Evolutionary conservation across 2,113 vertebrate genomes (phyloP), one percentile per base, ranked within the genome.

Genomic region (Alligator sinensis): DNA sequence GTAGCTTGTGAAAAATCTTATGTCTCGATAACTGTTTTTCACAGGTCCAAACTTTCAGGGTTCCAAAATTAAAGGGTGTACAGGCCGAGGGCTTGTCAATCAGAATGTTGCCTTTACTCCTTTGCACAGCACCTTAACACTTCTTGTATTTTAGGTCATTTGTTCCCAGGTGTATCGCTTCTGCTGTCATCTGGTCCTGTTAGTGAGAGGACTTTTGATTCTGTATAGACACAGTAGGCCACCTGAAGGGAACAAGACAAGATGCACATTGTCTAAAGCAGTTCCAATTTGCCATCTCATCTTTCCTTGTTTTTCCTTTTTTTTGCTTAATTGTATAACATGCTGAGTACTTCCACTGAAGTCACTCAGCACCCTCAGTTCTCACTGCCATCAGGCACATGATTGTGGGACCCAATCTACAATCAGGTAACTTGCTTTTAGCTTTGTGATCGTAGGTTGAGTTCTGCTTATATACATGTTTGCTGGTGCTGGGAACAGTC

Each of bases 81-180:
- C 30, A 28, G 61, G 38, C 14, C 11, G 78, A 15, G 24, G 60
- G 2, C n/a, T 64, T 72, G 63, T 91, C 16, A 66, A n/a, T 27
- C 6, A 27, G 17, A 0, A 3, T 10, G 47, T 57, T 85, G 8
- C 4, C 3, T 60, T 34, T 57, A n/a, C 54, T 68, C 55, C 75
- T 18, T 16, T 22, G 16, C 30, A 22, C 21, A 10, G 5, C 11
- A 3, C 54, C 28, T n/a, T 89, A 58, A 7, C 15, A 22, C 38
- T 55, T 80, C 0, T 87, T 1, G 0, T 62, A 30, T 68, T 3
- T 63, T 84, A 70, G 58, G 22, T 30, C 5, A 1, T 1, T 38
- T 30, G 2, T 10, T 13, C 27, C 17, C 76, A 34, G 9, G 16
- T 86, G 22, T n/a, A 5, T 8, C 84, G 11, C 15, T 90, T 66